Evolutionary conservation across 2,113 vertebrate species (phyloP), one percentile per base, ranked within the genome.

Genomic region (Budorcas taxicolor): DNA sequence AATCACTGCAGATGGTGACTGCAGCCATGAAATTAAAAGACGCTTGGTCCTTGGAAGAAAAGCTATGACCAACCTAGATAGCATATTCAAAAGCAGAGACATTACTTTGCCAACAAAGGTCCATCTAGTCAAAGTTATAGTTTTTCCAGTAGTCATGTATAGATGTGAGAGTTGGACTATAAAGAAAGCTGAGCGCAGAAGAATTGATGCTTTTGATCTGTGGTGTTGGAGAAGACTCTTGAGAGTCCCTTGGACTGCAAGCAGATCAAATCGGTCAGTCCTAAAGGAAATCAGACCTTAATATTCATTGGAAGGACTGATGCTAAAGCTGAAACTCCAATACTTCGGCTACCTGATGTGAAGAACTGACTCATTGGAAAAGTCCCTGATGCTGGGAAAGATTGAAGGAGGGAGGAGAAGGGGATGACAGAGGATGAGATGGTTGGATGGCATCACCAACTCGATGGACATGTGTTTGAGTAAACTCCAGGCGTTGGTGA

Each of bases 401-500:
- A 71, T 0, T 71, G 64, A 71, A 36, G n/a, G 17, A 4, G 1
- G 64, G n/a, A 71, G n/a, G 19, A 71, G 8, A 62, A 62, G 62
- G 31, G 31, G 62, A 64, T 17, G 31, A 64, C 62, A 64, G 62
- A 64, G 62, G 31, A 71, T 71, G n/a, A 71, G n/a, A 71, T 71
- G 19, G n/a, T 36, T 71, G 9, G n/a, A 71, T 71, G 64, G n/a
- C 64, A 71, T 71, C 64, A 71, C n/a, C n/a, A 11, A 71, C 17
- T 71, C 1, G 2, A 71, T 36, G 9, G n/a, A 71, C 64, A 23
- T 12, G n/a, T 12, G n/a, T 71, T 71, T 71, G 64, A 71, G 17
- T 71, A 71, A 36, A 36, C 19, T 71, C n/a, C 0, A 0, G 64
- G n/a, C 1, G 0, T 12, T 71, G n/a, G n/a, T 36, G 19, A 71